A percentile compares a stretch with the other conserved stretches of the same genome.
Evolutionary conservation across 1,140 invertebrate species (phyloP).

Genomic region (Sitophilus oryzae): DNA sequence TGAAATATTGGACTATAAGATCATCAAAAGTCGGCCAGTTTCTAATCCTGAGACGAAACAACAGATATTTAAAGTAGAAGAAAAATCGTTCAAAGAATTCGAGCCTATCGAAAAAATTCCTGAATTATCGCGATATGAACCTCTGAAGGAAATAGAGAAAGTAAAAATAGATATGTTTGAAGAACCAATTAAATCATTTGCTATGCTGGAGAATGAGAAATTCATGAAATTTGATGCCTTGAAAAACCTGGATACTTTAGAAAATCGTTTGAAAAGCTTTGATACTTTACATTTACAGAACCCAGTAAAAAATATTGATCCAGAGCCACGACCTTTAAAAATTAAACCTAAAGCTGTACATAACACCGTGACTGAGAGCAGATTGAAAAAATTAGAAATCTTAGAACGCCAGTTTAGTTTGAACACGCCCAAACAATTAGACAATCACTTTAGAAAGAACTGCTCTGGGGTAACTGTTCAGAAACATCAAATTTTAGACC

Average conservation of each 20-base stretch:
- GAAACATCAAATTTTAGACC: not conserved
- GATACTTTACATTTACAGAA: not conserved
- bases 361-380: not conserved
- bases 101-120: constrained; percentile 12
- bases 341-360: not conserved
- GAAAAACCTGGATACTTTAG: not conserved
- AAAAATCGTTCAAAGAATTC: constrained; percentile 14
- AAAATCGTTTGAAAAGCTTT: not conserved
- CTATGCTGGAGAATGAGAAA: constrained; percentile 1
- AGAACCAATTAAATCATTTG: constrained; percentile 6
- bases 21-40: constrained; percentile 4
- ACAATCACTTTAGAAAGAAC: not conserved
- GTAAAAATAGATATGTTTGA: constrained; percentile 17
- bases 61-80: constrained; percentile 5
- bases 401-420: not conserved
- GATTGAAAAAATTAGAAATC: not conserved
- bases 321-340: not conserved
- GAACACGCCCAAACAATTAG: not conserved
- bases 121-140: constrained; percentile 10
- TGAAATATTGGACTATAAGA: constrained; percentile 27
- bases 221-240: constrained; percentile 1
- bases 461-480: not conserved
- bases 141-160: constrained; percentile 21
- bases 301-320: too few species aligned
- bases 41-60: not conserved